A percentile compares a stretch with the other conserved stretches of the same genome.
These are phyloP conservation scores for Hormiphora californensis DNA, from an alignment of 37 sponge, comb jelly and placozoan species.

Conservation along the genomic window DNA sequence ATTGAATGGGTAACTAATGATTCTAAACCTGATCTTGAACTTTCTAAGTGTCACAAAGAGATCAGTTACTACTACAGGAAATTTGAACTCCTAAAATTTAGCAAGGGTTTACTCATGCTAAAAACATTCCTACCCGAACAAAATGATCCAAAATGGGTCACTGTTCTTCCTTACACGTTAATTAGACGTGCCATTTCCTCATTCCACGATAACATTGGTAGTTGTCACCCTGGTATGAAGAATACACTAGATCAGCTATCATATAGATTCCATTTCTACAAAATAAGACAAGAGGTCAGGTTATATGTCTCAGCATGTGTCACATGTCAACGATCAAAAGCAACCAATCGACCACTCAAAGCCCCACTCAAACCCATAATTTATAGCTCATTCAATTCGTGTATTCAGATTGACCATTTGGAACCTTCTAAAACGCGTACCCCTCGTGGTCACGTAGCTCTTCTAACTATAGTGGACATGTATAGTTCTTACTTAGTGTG, in stretches of 20 bases:
- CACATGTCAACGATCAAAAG: background rate
- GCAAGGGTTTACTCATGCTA: background rate
- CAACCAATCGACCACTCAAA: background rate
- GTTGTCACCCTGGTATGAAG: background rate
- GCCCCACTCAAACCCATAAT: background rate
- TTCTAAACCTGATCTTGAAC: background rate
- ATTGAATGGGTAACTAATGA: background rate
- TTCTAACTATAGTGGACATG: background rate
- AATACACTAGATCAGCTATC: background rate
- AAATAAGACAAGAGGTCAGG: background rate
- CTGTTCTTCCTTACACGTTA: background rate
- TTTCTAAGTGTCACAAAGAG: background rate
- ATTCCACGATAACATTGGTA: background rate
- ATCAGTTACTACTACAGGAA: background rate
- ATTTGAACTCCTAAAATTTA: background rate
- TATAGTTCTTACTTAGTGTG: background rate
- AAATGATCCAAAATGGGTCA: background rate
- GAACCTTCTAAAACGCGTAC: conserved; percentile 2
- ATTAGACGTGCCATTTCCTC: background rate
- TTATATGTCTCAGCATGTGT: background rate
- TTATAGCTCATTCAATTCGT: background rate
- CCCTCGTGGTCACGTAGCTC: background rate
- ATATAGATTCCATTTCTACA: background rate
- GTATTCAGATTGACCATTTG: background rate
- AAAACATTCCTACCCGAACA: background rate